These are phyloP conservation scores for Hedya salicella DNA, from an alignment of 2,888 invertebrate genomes.

Conservation along the genomic window DNA sequence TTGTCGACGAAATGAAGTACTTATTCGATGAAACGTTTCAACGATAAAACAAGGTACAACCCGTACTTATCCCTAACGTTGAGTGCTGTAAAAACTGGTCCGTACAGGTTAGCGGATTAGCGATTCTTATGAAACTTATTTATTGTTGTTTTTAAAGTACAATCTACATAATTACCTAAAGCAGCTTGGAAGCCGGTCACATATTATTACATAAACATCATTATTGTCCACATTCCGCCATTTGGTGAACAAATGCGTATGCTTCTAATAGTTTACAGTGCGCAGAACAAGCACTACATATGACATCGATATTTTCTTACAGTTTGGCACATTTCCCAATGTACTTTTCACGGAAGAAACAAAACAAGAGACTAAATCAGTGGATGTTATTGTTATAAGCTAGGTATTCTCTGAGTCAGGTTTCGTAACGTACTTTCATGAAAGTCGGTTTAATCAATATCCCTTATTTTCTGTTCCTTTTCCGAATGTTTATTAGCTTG, in stretches of 20 bases:
- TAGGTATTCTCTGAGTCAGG: constrained; percentile 43
- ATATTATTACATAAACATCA: constrained; percentile 57
- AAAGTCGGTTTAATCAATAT: constrained; percentile 17
- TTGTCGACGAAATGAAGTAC: too few relatives aligned
- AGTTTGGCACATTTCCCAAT: constrained; percentile 70
- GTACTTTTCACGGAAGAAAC: constrained; percentile 65
- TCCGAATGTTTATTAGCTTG: constrained; percentile 1
- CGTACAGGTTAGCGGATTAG: too few relatives aligned
- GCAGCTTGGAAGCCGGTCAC: not conserved
- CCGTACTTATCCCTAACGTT: too few relatives aligned
- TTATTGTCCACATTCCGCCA: constrained; percentile 51
- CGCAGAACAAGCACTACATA: constrained; percentile 55
- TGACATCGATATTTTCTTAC: constrained; percentile 63
- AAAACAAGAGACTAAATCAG: constrained; percentile 55
- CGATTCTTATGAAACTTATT: too few relatives aligned
- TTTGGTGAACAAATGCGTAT: constrained; percentile 16
- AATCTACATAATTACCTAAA: too few relatives aligned
- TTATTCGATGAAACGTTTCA: too few relatives aligned
- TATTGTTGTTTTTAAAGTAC: too few relatives aligned
- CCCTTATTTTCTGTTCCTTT: constrained; percentile 12
- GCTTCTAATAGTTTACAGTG: constrained; percentile 50
- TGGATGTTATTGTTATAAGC: constrained; percentile 57
- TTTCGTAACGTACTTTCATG: constrained; percentile 2
- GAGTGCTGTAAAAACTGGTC: too few relatives aligned
- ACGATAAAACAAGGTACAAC: too few relatives aligned